These are phyloP conservation scores for Pygoscelis adeliae DNA, from an alignment of 2,113 vertebrate species.

Conservation along the genomic window DNA sequence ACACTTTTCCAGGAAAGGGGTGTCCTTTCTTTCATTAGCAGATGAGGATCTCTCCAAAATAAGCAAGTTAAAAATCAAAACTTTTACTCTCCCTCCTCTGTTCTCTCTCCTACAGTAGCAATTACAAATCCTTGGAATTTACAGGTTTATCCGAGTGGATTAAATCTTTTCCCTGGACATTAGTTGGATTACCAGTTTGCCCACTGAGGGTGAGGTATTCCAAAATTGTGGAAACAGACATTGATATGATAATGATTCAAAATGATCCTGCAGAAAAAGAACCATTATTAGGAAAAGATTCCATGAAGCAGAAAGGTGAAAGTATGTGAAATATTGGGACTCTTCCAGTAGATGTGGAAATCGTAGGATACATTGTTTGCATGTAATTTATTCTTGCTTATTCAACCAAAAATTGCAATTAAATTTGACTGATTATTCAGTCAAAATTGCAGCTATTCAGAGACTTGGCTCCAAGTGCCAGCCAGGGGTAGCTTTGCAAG, in stretches of 20 bases:
- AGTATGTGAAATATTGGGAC: neutral
- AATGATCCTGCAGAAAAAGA: neutral
- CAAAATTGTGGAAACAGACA: neutral
- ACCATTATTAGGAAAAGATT: neutral
- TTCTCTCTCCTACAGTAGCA: neutral
- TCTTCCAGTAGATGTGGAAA: neutral
- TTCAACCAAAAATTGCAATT: slow-evolving; percentile 44
- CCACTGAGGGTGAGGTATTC: neutral
- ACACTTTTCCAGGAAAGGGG: neutral
- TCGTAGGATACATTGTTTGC: neutral
- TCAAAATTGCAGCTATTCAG: slow-evolving; percentile 17
- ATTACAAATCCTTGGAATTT: neutral
- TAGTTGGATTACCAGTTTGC: neutral
- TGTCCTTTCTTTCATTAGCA: neutral
- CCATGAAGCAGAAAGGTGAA: neutral
- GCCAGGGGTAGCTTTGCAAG: neutral
- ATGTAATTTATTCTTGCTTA: slow-evolving; percentile 16
- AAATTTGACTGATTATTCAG: slow-evolving; percentile 34
- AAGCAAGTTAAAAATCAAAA: neutral
- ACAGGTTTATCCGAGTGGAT: neutral
- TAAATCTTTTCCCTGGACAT: neutral
- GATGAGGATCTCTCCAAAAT: neutral
- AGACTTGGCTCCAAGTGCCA: neutral
- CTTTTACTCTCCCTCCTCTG: neutral
- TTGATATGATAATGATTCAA: neutral